Percentiles rank a stretch among this genome's conserved stretches.
Conservation (phyloP, 2,888 invertebrate genomes). For the Chrysolina oricalcia region DNA sequence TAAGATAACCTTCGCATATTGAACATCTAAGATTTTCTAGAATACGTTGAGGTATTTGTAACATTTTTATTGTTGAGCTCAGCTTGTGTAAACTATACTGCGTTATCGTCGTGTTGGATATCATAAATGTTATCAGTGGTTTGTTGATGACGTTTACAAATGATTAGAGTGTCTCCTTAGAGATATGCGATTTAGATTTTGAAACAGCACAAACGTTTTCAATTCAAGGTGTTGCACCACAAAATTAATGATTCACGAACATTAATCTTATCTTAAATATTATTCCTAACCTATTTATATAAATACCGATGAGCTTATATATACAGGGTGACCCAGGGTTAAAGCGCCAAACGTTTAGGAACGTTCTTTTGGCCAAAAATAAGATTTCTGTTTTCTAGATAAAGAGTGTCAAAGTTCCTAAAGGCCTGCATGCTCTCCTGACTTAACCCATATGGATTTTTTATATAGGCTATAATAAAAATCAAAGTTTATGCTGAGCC, state of each 20-base stretch:
- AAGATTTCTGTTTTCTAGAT: no score
- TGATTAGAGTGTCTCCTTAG: not conserved
- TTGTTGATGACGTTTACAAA: slow-evolving; percentile 1
- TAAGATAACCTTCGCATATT: slow-evolving; percentile 61
- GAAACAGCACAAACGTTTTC: not conserved
- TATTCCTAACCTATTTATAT: no score
- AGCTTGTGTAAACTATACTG: slow-evolving; percentile 31
- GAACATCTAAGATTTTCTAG: slow-evolving; percentile 60
- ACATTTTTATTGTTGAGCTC: slow-evolving; percentile 52
- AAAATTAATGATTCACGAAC: not conserved
- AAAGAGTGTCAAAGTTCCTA: no score
- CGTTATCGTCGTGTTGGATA: slow-evolving; percentile 31
- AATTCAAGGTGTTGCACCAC: not conserved
- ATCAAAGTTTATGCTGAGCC: no score
- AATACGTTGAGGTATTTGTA: slow-evolving; percentile 58
- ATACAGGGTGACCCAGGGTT: no score
- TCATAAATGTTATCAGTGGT: slow-evolving; percentile 10
- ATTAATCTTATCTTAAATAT: no score
- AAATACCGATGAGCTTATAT: no score
- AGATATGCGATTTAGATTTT: not conserved
- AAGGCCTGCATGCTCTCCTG: no score
- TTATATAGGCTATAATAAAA: no score
- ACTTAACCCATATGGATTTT: no score
- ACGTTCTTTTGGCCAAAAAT: no score
- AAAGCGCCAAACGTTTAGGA: no score